These are phyloP conservation scores for Siniperca chuatsi DNA, from an alignment of 2,113 vertebrate genomes.

Conservation along the genomic window DNA sequence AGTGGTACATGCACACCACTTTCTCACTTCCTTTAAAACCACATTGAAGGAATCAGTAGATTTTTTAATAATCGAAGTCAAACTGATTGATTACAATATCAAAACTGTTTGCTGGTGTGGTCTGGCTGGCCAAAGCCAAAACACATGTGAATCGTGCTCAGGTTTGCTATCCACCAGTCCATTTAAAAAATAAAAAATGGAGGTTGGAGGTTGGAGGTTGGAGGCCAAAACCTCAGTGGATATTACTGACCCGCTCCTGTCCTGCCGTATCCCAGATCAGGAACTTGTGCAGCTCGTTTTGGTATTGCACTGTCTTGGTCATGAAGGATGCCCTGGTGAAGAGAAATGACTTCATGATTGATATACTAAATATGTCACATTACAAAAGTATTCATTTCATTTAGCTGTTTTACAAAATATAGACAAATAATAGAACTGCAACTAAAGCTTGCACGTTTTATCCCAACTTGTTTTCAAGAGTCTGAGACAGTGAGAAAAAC, in stretches of 20 bases:
- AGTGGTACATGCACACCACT: slow-evolving; percentile 13
- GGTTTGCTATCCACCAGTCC: background rate
- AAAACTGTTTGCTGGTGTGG: slow-evolving; percentile 5
- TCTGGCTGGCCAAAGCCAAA: background rate
- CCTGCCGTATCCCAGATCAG: slow-evolving; percentile 98
- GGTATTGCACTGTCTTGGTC: slow-evolving; percentile 98
- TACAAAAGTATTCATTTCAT: background rate
- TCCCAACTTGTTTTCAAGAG: background rate
- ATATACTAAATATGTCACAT: background rate
- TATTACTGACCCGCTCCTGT: slow-evolving; percentile 92
- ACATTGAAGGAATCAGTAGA: background rate
- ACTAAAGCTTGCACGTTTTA: background rate
- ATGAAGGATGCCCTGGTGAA: slow-evolving; percentile 95
- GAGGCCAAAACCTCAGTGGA: background rate
- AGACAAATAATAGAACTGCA: background rate
- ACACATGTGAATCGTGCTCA: background rate
- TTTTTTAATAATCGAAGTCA: background rate
- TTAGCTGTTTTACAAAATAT: background rate
- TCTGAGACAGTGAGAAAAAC: background rate
- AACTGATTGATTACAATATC: background rate
- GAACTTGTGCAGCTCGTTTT: slow-evolving; percentile 97
- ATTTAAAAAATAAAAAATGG: background rate
- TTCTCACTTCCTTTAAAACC: slow-evolving; percentile 36
- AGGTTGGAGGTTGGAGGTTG: no score
- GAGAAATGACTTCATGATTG: slow-evolving; percentile 2